Base-by-base conservation (phyloP, 2,113 vertebrate species). In the Xyrauchen texanus region DNA sequence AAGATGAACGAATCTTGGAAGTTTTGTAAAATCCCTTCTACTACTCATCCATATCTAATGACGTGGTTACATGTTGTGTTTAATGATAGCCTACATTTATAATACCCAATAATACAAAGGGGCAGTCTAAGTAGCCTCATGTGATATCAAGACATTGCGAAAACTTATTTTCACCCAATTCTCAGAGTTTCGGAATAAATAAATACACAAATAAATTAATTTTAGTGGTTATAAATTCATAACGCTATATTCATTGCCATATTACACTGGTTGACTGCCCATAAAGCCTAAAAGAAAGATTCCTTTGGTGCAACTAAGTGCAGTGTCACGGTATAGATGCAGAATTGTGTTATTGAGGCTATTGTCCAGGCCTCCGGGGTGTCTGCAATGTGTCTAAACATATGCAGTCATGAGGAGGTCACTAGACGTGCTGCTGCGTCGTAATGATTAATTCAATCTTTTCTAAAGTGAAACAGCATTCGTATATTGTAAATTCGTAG, bases 341-440 rank as follows among this genome's bases (percentile, higher is more conserved):
- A 53, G 68, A 61, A 70, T 67, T 78, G 64, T 34, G 70, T 45
- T 34, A 68, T 76, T 75, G 75, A 58, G 81, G 75, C 81, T 68
- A 71, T 81, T 85, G 84, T 85, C 69, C 78, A 76, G 65, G 78
- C 64, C 76, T 76, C 78, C 72, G 71, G 81, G 78, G 78, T 83
- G 84, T 85, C 84, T 85, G 78, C 81, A 77, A 64, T 85, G 81
- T 68, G 74, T 80, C 81, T 81, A 81, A 85, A 81, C 84, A 75
- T 74, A 85, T 79, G 66, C 78, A 81, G 84, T 85, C 81, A 85
- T 53, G 66, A 74, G 49, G 75, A 83, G 84, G 84, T 85, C 84
- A 83, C 15, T 51, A 85, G 81, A 81, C 84, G 65, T 68, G 70
- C 76, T 53, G 81, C 84, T 81, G 78, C 63, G 78, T 12, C 13